Conservation (phyloP, 2,113 vertebrate species). For the Stercorarius parasiticus region DNA sequence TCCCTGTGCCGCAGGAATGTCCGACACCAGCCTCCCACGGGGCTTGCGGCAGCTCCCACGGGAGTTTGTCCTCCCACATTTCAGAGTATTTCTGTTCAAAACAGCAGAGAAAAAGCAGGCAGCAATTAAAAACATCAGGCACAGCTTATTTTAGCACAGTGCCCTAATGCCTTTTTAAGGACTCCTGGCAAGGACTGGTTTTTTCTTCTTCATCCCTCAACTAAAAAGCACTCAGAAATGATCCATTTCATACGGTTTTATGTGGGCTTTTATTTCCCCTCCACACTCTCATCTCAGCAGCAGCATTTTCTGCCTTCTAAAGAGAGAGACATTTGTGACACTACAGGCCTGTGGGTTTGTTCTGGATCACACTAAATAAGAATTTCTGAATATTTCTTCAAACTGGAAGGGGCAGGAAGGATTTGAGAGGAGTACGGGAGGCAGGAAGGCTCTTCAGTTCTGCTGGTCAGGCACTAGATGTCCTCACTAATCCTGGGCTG, state of each 20-base stretch:
- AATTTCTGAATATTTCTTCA: neutral
- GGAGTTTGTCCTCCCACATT: neutral
- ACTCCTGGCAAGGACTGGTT: neutral
- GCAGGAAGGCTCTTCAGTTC: neutral
- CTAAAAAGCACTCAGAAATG: neutral
- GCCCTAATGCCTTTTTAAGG: neutral
- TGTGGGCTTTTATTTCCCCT: neutral
- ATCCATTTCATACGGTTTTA: accelerated
- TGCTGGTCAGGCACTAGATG: constrained; percentile 42
- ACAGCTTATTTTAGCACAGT: neutral
- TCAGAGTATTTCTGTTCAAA: neutral
- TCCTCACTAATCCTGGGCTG: constrained; percentile 14
- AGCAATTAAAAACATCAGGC: neutral
- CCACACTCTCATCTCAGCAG: neutral
- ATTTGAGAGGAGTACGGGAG: neutral
- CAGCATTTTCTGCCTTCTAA: neutral
- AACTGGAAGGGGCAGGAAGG: neutral
- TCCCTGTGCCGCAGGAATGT: neutral
- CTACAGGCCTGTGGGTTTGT: neutral
- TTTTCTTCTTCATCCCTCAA: neutral
- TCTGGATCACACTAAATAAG: neutral
- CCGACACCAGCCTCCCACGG: neutral
- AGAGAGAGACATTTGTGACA: neutral
- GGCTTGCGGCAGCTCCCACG: accelerated
- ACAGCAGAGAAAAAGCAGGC: neutral